Evolutionary conservation across 2,888 invertebrate genomes (phyloP).

Genomic region (Anodontia alba): DNA sequence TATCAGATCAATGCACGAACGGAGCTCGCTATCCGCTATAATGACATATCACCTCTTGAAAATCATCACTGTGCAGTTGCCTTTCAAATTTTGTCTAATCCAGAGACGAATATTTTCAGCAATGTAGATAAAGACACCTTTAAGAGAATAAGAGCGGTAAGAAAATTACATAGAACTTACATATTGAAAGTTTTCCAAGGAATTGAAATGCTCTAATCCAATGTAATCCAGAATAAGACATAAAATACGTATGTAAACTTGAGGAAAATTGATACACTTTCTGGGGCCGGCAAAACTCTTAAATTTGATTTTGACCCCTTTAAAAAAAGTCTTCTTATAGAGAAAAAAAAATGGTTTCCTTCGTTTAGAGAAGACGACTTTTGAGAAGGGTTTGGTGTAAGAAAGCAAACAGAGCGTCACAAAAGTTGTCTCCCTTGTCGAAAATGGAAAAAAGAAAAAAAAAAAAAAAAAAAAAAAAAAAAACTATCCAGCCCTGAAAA

Average conservation of each 20-base stretch:
- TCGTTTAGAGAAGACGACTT: no score
- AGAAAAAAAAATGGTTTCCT: no score
- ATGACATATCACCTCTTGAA: conserved; percentile 94
- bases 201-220: not conserved
- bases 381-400: no score
- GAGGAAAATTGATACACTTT: not conserved
- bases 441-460: no score
- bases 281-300: no score
- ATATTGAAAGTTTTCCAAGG: not conserved
- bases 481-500: no score
- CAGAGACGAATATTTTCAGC: conserved; percentile 92
- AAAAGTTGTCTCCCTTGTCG: no score
- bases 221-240: not conserved
- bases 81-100: conserved; percentile 91
- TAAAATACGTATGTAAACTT: not conserved
- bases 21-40: conserved; percentile 92
- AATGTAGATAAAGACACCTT: conserved; percentile 87
- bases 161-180: conserved; percentile 36
- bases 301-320: no score
- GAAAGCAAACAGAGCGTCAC: no score
- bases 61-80: conserved; percentile 95
- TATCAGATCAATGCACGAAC: conserved; percentile 92
- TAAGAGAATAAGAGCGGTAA: conserved; percentile 82
- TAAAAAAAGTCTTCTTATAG: no score
- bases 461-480: no score